These are phyloP conservation scores for Todiramphus saurophagus DNA, from an alignment of 2,113 vertebrate genomes.

Conservation along the genomic window DNA sequence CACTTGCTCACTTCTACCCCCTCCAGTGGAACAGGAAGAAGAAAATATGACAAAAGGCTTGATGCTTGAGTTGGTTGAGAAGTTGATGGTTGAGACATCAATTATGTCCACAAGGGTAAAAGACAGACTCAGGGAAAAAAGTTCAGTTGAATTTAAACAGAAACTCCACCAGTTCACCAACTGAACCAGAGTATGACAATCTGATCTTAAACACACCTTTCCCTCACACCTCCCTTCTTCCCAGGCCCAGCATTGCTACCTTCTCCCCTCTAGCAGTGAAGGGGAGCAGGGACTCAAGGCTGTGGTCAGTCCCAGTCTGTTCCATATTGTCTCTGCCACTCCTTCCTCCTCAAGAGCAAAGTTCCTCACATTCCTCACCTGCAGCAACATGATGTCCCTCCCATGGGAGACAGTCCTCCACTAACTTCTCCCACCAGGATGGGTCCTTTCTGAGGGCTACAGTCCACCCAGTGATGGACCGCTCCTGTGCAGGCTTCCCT, in stretches of 20 bases:
- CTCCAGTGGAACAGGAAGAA: background rate
- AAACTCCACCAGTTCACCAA: background rate
- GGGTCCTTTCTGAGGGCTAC: too few relatives aligned
- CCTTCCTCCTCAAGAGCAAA: background rate
- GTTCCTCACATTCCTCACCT: too few relatives aligned
- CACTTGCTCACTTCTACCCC: background rate
- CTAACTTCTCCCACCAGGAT: too few relatives aligned
- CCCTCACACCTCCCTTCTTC: background rate
- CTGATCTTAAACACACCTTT: background rate
- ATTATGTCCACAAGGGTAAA: background rate
- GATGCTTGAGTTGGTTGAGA: background rate
- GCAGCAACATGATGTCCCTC: too few relatives aligned
- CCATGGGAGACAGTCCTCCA: too few relatives aligned
- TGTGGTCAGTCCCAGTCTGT: background rate
- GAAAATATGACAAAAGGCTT: background rate
- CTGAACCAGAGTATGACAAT: background rate
- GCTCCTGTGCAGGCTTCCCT: too few relatives aligned
- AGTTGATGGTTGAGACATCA: too few relatives aligned
- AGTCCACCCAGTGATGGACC: too few relatives aligned
- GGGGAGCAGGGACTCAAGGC: background rate
- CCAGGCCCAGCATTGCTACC: background rate
- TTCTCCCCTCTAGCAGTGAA: background rate
- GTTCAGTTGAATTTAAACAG: background rate
- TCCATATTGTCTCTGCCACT: background rate
- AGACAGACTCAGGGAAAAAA: background rate